These are phyloP conservation scores for Malurus alboscapulatus DNA, from an alignment of 2,113 vertebrate species.

Conservation along the genomic window DNA sequence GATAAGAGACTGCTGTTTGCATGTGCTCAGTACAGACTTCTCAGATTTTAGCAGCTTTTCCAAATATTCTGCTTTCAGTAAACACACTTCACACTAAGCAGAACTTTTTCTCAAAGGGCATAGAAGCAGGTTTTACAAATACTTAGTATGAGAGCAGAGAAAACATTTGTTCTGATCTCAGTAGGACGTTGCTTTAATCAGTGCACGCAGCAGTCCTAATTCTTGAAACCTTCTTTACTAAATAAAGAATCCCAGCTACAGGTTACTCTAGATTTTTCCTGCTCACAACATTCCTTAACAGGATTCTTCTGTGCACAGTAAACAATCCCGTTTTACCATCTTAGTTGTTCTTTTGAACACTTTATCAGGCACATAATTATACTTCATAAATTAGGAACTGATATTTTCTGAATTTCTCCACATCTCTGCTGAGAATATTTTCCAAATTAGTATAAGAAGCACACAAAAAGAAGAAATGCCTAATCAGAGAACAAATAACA, in stretches of 20 bases:
- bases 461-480: neutral
- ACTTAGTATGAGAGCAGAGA: neutral
- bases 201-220: neutral
- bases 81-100: neutral
- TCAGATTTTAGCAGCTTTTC: neutral
- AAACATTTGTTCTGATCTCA: neutral
- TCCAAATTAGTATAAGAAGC: neutral
- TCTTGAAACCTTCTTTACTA: conserved; percentile 46
- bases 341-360: neutral
- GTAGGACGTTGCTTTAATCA: neutral
- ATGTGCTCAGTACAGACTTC: neutral
- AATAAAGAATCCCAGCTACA: conserved; percentile 29
- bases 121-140: neutral
- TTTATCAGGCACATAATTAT: neutral
- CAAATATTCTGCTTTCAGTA: neutral
- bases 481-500: neutral
- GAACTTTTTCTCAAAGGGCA: neutral
- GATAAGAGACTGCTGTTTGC: neutral
- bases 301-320: neutral
- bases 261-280: conserved; percentile 17
- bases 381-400: neutral
- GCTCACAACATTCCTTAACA: neutral
- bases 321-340: neutral
- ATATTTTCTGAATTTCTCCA: neutral
- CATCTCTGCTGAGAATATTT: neutral